These are phyloP conservation scores for Brachyrhaphis roseni DNA, from an alignment of 2,797 vertebrate genomes.

Conservation along the genomic window DNA sequence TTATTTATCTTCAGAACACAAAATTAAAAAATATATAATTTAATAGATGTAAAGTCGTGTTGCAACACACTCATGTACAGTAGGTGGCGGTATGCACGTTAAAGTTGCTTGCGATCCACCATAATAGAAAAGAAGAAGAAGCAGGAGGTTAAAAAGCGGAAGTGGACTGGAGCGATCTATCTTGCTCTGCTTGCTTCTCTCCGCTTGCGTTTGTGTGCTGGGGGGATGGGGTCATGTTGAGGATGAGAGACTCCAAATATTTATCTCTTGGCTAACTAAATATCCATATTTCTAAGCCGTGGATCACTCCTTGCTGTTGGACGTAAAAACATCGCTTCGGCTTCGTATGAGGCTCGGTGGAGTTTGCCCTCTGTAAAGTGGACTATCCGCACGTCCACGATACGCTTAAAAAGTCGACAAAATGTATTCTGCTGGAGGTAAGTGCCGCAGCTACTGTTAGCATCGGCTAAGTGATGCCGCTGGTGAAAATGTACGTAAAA, in stretches of 20 bases:
- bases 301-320: constrained; percentile 35
- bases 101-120: too few relatives aligned
- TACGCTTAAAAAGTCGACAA: constrained; percentile 75
- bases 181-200: constrained; percentile 49
- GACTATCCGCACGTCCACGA: constrained; percentile 71
- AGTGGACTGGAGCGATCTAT: constrained; percentile 5
- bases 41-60: too few relatives aligned
- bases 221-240: constrained; percentile 83
- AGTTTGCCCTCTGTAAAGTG: constrained; percentile 61
- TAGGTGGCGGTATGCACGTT: too few relatives aligned
- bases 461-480: constrained; percentile 61
- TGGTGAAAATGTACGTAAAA: constrained; percentile 33
- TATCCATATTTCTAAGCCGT: constrained; percentile 49
- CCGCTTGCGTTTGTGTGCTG: constrained; percentile 73
- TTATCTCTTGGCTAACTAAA: constrained; percentile 75
- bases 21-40: too few relatives aligned
- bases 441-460: constrained; percentile 72
- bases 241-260: constrained; percentile 80
- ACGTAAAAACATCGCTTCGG: constrained; percentile 32
- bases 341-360: constrained; percentile 74
- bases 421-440: constrained; percentile 85
- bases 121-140: too few relatives aligned
- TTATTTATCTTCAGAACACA: too few relatives aligned
- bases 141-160: constrained; percentile 32
- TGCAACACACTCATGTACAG: too few relatives aligned